Base-by-base conservation (phyloP, 2,113 vertebrate genomes). In the Zosterops pallidus region DNA sequence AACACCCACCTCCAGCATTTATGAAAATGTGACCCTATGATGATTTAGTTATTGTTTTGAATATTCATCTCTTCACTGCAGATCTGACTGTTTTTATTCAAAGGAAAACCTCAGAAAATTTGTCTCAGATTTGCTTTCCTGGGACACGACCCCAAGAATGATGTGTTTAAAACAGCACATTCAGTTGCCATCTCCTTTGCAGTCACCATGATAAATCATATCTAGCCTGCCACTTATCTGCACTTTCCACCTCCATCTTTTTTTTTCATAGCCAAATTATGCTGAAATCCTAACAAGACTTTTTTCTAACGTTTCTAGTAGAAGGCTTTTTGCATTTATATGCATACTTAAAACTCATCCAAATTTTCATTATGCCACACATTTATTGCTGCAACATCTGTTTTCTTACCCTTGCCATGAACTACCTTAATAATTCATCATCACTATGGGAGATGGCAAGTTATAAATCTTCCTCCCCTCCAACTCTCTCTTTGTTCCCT, bases 201-300 rank as follows among this genome's bases (percentile, higher is more conserved):
- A 89, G 29, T 94, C 92, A 91, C 47, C 13, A 3, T 80, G 83
- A 92, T 56, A 93, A 92, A 89, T 84, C 69, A 41, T 64, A 90
- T 67, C 86, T 53, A 86, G 86, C 76, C 76, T 94, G 60, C 44
- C 52, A 71, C 83, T 81, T 90, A 74, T 52, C 49, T 93, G 76
- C 24, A 59, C 69, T 80, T 89, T 86, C 64, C 60, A 93, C 52
- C 68, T 96, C 83, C 72, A 86, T 86, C 52, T 83, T 89, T 83
- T 92, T 91, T 81, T 74, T 71, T 86, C 60, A 52, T 52, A 89
- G 72, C 72, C 83, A 95, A 89, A 95, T 86, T 81, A 92, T 55
- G 69, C 91, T 22, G 4, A 52, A 83, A 92, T 84, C 64, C 24
- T 95, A 81, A 75, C 71, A 92, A 81, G 80, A 59, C 12, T 92